Conservation (phyloP, 2,113 vertebrate species). For the Drymodes brunneopygia region DNA sequence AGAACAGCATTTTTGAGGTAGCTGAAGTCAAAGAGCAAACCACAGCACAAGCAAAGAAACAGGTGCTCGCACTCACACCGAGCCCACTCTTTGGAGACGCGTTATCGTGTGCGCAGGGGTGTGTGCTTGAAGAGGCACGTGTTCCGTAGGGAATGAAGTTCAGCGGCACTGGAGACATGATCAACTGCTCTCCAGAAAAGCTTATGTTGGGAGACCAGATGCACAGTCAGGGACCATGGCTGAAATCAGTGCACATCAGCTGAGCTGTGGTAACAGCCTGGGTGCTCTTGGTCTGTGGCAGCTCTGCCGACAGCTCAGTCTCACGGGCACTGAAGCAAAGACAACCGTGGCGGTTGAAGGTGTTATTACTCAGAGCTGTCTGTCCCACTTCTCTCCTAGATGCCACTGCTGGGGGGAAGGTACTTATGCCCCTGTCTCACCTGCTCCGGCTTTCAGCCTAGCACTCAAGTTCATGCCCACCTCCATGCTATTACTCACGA, state of each 20-base stretch:
- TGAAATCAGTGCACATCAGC: slow-evolving; percentile 31
- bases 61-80: background rate
- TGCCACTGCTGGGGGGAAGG: background rate
- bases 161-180: background rate
- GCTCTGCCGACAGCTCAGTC: background rate
- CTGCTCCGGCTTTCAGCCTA: background rate
- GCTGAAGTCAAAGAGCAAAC: slow-evolving; percentile 63
- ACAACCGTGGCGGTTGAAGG: slow-evolving; percentile 11
- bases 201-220: background rate
- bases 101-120: background rate
- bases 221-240: background rate
- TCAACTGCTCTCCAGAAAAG: background rate
- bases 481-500: background rate
- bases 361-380: slow-evolving; percentile 61
- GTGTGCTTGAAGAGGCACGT: background rate
- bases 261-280: slow-evolving; percentile 4
- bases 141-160: background rate
- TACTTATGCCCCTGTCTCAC: background rate
- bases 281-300: background rate
- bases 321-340: slow-evolving; percentile 45
- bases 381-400: slow-evolving; percentile 42
- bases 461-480: background rate
- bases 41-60: slow-evolving; percentile 46
- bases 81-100: slow-evolving; percentile 46
- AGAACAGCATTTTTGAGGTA: slow-evolving; percentile 69